Base-by-base conservation (phyloP, 2,113 vertebrate genomes). In the Hemichromis elongatus region DNA sequence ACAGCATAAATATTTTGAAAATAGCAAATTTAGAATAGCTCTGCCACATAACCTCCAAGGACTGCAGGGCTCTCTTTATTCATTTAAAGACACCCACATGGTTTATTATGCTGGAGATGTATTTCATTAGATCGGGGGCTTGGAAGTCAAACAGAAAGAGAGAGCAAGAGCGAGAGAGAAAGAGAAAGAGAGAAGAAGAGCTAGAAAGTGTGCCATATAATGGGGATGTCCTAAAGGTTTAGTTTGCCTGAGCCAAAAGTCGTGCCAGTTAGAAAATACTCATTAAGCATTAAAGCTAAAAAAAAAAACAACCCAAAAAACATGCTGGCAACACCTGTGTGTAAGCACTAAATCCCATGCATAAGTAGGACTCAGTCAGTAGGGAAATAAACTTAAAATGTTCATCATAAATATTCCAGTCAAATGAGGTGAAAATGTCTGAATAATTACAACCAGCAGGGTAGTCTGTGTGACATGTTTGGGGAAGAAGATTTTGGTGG, bases 71-170 rank as follows among this genome's bases (percentile, higher is more conserved):
- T 93, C 56, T 90, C 84, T 92, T 92, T 88, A 90, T 93, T 87
- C 80, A 53, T 85, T 88, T 86, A 90, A 92, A 89, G 66, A 92
- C 93, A 90, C 93, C 90, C 89, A 92, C 89, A 24, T 86, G 89
- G 90, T 88, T 88, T 84, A 90, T 90, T 86, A 90, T 85, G 84
- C 77, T 56, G 35, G 66, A 89, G 84, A 90, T 90, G 82, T 61
- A 61, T 82, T 94, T 93, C 88, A 94, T 95, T 95, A 93, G 79
- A 87, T 35, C 80, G 66, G 66, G 18, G 83, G 80, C 83, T 91
- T 85, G 81, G 90, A 86, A 88, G 66, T 66, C 47, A 77, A 61
- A 87, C 66, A 79, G 53, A 86, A 7, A 80, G 7, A 78, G 61
- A 79, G 53, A 79, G 26, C 13, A 56, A 26, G 55, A 26, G 24